phyloP scores from a whole-genome alignment of 23 tunicate genomes.

The Phallusia fumigata region DNA sequence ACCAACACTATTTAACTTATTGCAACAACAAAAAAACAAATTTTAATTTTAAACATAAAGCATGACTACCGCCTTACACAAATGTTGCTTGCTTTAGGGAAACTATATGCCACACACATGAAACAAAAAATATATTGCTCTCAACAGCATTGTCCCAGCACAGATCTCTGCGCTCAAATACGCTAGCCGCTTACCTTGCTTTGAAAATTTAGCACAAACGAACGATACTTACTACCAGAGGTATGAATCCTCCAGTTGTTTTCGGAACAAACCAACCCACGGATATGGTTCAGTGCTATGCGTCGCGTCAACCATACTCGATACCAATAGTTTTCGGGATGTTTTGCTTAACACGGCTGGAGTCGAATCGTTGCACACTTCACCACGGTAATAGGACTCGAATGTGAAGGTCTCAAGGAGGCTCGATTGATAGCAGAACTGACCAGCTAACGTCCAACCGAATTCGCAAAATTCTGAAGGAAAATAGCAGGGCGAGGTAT shows the following conservation, averaged over 20 bases:
- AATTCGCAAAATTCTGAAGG: not conserved
- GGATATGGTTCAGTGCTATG: not conserved
- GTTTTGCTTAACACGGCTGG: not conserved
- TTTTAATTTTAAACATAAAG: too few relatives aligned
- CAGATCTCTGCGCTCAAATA: too few relatives aligned
- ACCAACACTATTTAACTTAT: too few relatives aligned
- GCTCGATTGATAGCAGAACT: not conserved
- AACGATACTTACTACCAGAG: not conserved
- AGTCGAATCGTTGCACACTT: not conserved
- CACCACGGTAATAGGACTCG: not conserved
- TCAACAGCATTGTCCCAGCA: too few relatives aligned
- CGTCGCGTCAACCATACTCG: not conserved
- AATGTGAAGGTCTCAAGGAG: not conserved
- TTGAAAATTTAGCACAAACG: too few relatives aligned
- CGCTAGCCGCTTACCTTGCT: too few relatives aligned
- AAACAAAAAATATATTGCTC: too few relatives aligned
- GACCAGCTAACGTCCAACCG: not conserved
- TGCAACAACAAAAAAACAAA: too few relatives aligned
- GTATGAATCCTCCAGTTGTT: not conserved
- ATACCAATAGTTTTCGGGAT: not conserved
- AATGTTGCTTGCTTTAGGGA: too few relatives aligned
- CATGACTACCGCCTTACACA: too few relatives aligned
- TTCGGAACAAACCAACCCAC: not conserved
- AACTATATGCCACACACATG: too few relatives aligned
- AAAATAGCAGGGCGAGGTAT: too few relatives aligned